Conservation (phyloP, 2,888 invertebrate genomes). For the Conomelus anceps region DNA sequence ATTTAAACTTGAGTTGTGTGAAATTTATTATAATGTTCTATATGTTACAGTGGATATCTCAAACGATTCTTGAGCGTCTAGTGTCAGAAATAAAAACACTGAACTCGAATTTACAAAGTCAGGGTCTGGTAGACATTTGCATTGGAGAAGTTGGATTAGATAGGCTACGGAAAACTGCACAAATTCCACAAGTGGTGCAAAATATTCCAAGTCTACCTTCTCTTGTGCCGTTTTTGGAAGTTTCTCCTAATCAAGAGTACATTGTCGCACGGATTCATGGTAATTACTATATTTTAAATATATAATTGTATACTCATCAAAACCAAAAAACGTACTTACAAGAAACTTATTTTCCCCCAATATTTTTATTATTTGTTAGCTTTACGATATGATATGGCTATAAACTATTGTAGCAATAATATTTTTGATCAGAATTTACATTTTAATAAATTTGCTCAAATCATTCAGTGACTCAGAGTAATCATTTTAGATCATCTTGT, state of each 20-base stretch:
- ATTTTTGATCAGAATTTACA: too few relatives aligned
- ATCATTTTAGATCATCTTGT: too few relatives aligned
- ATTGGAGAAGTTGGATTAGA: slow-evolving; percentile 65
- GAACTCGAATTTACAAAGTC: slow-evolving; percentile 61
- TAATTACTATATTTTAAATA: slow-evolving; percentile 32
- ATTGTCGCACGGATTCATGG: slow-evolving; percentile 67
- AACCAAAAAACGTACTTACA: neutral
- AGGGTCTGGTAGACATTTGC: slow-evolving; percentile 59
- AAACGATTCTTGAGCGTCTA: slow-evolving; percentile 70
- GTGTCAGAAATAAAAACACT: slow-evolving; percentile 64
- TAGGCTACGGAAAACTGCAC: slow-evolving; percentile 64
- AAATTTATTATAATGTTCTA: neutral
- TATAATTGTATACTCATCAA: neutral
- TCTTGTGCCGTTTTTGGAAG: slow-evolving; percentile 72
- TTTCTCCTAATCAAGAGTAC: slow-evolving; percentile 80
- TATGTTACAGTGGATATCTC: slow-evolving; percentile 68
- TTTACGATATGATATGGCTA: too few relatives aligned
- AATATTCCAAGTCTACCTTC: slow-evolving; percentile 50
- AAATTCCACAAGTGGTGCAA: slow-evolving; percentile 41
- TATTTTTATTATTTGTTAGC: too few relatives aligned
- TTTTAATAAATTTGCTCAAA: too few relatives aligned
- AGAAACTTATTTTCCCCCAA: too few relatives aligned
- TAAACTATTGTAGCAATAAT: too few relatives aligned
- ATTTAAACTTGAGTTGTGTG: too few relatives aligned
- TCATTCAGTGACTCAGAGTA: too few relatives aligned